These are phyloP conservation scores for Acanthiza pusilla DNA, from an alignment of 2,797 vertebrate genomes.

Conservation along the genomic window DNA sequence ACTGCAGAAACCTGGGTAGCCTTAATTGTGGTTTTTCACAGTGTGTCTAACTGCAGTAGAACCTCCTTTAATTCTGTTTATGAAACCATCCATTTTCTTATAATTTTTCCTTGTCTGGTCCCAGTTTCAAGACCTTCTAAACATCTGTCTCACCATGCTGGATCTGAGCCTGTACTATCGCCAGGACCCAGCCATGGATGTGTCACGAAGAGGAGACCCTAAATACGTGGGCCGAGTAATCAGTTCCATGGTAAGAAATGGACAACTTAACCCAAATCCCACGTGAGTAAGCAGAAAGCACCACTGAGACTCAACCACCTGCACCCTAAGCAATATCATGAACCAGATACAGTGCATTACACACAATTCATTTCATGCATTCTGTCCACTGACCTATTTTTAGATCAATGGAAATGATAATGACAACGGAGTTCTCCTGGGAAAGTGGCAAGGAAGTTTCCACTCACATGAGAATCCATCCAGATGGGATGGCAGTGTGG, in stretches of 20 bases:
- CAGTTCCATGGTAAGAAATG: constrained; percentile 84
- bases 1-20: not conserved
- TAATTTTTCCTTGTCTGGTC: not conserved
- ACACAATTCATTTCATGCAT: not conserved
- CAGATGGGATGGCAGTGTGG: constrained; percentile 86
- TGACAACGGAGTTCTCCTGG: constrained; percentile 82
- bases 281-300: not conserved
- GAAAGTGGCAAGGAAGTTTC: constrained; percentile 85
- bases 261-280: not conserved
- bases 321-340: not conserved
- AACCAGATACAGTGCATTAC: fast-evolving
- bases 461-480: constrained; percentile 78
- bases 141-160: constrained; percentile 80
- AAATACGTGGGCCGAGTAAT: constrained; percentile 81
- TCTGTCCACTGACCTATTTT: not conserved
- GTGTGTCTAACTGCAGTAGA: not conserved
- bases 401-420: constrained; percentile 89
- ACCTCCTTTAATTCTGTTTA: not conserved
- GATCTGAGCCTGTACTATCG: constrained; percentile 75
- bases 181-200: constrained; percentile 67
- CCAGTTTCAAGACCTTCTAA: constrained; percentile 85
- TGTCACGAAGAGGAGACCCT: constrained; percentile 73
- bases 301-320: not conserved
- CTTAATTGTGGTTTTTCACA: not conserved
- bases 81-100: not conserved